Percentiles rank a stretch among this genome's conserved stretches.
phyloP scores from a whole-genome alignment of 2,797 vertebrate species.

The Rhynchonycteris naso region DNA sequence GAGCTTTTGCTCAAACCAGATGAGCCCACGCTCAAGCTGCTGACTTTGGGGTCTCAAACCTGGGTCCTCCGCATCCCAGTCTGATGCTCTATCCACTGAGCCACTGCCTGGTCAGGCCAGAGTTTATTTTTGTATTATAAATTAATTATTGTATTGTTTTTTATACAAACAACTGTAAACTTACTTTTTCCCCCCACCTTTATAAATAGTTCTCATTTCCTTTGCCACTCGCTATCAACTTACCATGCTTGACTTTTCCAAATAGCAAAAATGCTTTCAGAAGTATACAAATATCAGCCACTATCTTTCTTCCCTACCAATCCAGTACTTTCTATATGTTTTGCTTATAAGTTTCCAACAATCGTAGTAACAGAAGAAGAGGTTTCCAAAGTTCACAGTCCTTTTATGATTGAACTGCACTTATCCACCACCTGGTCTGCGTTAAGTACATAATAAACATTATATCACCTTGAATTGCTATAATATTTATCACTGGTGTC shows the following conservation, averaged over 20 bases:
- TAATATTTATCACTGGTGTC: neutral
- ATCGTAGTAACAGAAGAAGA: neutral
- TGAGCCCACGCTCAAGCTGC: too few relatives aligned
- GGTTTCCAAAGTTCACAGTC: neutral
- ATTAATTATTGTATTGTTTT: neutral
- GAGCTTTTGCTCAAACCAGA: too few relatives aligned
- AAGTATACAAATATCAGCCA: neutral
- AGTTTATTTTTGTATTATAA: neutral
- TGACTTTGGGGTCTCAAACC: too few relatives aligned
- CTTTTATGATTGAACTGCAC: slow-evolving; percentile 30
- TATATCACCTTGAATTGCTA: slow-evolving; percentile 24
- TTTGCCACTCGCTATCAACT: neutral
- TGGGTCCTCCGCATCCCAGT: too few relatives aligned
- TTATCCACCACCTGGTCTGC: neutral
- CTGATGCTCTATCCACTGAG: too few relatives aligned
- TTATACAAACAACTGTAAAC: neutral
- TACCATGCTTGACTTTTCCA: neutral
- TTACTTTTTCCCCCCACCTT: neutral
- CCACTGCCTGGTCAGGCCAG: too few relatives aligned
- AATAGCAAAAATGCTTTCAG: slow-evolving; percentile 27
- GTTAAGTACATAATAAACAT: neutral
- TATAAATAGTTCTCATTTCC: too few relatives aligned
- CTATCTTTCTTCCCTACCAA: neutral
- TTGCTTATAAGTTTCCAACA: neutral
- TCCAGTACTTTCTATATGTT: neutral